phyloP scores from a whole-genome alignment of 2,888 invertebrate species.

The Suillia variegata region DNA sequence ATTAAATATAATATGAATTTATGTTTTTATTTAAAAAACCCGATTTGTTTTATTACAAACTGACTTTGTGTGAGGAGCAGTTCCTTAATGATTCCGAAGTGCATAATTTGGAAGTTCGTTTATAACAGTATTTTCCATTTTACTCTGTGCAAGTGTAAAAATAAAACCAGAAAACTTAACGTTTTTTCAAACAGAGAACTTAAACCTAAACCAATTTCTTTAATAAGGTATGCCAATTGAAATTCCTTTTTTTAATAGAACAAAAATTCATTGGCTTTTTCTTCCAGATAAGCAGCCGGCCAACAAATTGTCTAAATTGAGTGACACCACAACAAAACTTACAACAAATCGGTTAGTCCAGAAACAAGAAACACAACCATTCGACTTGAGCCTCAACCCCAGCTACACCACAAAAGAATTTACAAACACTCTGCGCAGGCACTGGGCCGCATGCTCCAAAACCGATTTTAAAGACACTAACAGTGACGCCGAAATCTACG shows the following conservation, averaged over 20 bases:
- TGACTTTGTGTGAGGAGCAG: no score
- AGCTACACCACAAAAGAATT: constrained; percentile 37
- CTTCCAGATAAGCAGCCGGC: constrained; percentile 35
- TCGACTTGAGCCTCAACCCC: constrained; percentile 37
- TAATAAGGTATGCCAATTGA: constrained; percentile 49
- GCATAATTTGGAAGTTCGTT: no score
- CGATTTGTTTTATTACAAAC: no score
- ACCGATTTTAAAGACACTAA: constrained; percentile 34
- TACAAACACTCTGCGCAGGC: constrained; percentile 34
- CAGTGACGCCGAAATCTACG: constrained; percentile 60
- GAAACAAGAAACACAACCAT: not conserved
- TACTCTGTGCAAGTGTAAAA: no score
- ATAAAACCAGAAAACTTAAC: no score
- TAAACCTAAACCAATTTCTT: no score
- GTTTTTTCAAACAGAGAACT: no score
- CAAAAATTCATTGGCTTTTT: constrained; percentile 47
- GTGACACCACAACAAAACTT: constrained; percentile 36
- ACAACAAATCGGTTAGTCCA: constrained; percentile 28
- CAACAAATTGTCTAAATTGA: constrained; percentile 21
- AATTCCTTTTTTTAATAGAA: constrained; percentile 45
- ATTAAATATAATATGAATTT: no score
- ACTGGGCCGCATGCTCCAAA: constrained; percentile 35
- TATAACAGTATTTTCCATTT: no score
- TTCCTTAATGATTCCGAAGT: no score
- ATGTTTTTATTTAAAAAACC: no score